phyloP scores from a whole-genome alignment of 2,888 invertebrate species.

The Toxonevra muliebris region DNA sequence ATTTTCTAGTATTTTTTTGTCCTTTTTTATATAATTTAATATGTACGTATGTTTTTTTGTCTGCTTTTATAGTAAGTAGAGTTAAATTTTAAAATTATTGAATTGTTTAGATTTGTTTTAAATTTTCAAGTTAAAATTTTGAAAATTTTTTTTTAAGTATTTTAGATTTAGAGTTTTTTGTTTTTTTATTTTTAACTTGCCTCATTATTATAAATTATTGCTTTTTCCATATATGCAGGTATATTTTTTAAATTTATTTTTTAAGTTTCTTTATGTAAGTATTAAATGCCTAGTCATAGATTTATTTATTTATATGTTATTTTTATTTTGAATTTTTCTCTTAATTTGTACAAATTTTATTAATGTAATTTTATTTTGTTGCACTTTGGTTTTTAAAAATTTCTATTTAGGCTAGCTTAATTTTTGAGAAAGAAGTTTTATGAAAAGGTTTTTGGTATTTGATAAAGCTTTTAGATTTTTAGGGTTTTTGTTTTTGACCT shows the following conservation, averaged over 20 bases:
- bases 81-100: slow-evolving; percentile 22
- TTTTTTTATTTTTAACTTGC: slow-evolving; percentile 25
- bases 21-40: neutral
- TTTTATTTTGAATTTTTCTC: too few relatives aligned
- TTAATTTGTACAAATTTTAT: too few relatives aligned
- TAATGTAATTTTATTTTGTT: too few relatives aligned
- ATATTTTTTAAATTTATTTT: too few relatives aligned
- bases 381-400: too few relatives aligned
- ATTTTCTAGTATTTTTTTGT: slow-evolving; percentile 1
- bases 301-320: too few relatives aligned
- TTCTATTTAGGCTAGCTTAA: too few relatives aligned
- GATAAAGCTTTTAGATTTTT: slow-evolving; percentile 1
- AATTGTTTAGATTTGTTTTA: slow-evolving; percentile 14
- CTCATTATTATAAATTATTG: slow-evolving; percentile 24
- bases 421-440: too few relatives aligned
- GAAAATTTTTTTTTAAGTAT: slow-evolving; percentile 20
- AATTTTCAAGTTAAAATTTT: slow-evolving; percentile 29
- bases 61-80: neutral
- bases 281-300: too few relatives aligned
- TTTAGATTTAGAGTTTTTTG: slow-evolving; percentile 23
- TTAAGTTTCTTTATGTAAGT: too few relatives aligned
- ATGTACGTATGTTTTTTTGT: neutral
- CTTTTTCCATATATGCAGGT: slow-evolving; percentile 10
- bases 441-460: too few relatives aligned
- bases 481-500: neutral